Evolutionary conservation across 2,113 vertebrate species (phyloP).

Genomic region (Pitta sordida): DNA sequence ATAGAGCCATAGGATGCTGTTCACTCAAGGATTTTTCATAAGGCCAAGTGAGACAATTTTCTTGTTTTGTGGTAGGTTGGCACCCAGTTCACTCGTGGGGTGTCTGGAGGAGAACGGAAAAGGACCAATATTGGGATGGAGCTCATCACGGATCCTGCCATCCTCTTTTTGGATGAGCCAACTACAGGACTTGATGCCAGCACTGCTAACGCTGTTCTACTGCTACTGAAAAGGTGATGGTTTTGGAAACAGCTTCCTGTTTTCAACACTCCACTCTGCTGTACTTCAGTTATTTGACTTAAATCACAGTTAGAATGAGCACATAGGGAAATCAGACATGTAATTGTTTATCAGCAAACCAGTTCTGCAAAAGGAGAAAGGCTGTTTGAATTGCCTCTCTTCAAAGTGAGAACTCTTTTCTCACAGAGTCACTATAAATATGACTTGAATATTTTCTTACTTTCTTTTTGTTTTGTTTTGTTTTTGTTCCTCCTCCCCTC

Average conservation of each 20-base stretch:
- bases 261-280: not conserved
- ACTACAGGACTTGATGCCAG: slow-evolving; percentile 93
- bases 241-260: not conserved
- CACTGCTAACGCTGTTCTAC: slow-evolving; percentile 90
- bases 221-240: slow-evolving; percentile 85
- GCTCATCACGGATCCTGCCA: slow-evolving; percentile 86
- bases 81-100: slow-evolving; percentile 84
- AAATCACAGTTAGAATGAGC: not conserved
- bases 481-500: not conserved
- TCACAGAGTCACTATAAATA: not conserved
- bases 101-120: slow-evolving; percentile 93
- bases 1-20: not conserved
- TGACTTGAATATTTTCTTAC: not conserved
- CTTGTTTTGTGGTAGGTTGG: slow-evolving; percentile 79
- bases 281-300: not conserved
- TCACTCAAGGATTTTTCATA: not conserved
- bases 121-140: slow-evolving; percentile 96
- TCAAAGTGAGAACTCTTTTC: not conserved
- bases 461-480: too few species aligned
- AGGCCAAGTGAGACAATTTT: not conserved
- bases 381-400: not conserved
- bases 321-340: not conserved
- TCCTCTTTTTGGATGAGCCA: slow-evolving; percentile 94
- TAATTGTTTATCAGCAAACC: not conserved
- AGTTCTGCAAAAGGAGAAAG: not conserved